Base-by-base conservation (phyloP, 2,888 invertebrate species). In the Toxonevra muliebris region DNA sequence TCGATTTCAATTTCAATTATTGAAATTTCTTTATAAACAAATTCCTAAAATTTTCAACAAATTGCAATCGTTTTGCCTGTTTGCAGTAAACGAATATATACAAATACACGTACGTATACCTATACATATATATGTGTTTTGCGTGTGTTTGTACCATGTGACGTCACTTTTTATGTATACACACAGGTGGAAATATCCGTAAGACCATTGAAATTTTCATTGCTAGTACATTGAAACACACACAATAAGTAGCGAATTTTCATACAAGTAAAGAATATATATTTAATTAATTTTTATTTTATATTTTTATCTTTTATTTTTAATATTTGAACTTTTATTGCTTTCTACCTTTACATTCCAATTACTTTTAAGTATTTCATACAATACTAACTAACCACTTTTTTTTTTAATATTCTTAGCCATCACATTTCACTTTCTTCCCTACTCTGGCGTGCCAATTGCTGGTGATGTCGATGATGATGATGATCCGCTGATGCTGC, bases 181-280 rank as follows among this genome's bases (percentile, higher is more conserved):
- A 40, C n/a, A 42, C 17, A 40, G 60, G 45, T 12, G 13, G 20
- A 19, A 64, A 71, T 61, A 59, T 63, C 62, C 57, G 62, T 69
- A 30, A 30, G 2, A 30, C 7, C 2, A 7, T 30, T 30, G 15
- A 48, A 0, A 48, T 48, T 48, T 48, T 48, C 30, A 30, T 30
- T 30, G 7, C 30, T 30, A 30, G 30, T 30, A 30, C 30, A 30
- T 30, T 30, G 30, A 30, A 7, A 30, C 3, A 30, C 30, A 30
- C 30, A 8, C 0, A 2, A 48, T 5, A 10, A 13, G 7, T 13
- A 11, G n/a, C 2, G 43, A 17, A 19, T 42, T 42, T 3, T 13
- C 42, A 42, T 42, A 42, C 42, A 2, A 15, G 17, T 42, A 5
- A 17, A 9, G n/a, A 8, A 57, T 57, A 9, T n/a, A 2, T 20